Base-by-base conservation (phyloP, 2,888 invertebrate genomes). In the Trichogramma evanescens region DNA sequence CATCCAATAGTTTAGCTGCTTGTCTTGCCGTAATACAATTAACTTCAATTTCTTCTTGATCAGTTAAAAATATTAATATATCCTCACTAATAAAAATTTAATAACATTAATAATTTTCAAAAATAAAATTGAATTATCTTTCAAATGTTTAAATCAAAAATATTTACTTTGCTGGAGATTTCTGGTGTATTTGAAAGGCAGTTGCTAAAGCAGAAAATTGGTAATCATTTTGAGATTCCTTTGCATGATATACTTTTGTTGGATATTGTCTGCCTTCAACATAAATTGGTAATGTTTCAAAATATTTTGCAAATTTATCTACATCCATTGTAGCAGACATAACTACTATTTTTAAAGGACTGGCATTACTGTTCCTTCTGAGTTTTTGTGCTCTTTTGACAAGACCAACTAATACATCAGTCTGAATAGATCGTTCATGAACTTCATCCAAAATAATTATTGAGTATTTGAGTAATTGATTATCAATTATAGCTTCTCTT, bases 301-400 rank as follows among this genome's bases (percentile, higher is more conserved):
- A 98, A 77, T 95, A 99, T 64, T 85, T 82, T 44, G 89, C 87
- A 78, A 98, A 96, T 71, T 92, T 89, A 77, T 94, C 93, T 6
- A 94, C 93, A 79, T 96, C 93, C 93, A 96, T 95, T 9, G 96
- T 96, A 0, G 96, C 96, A 0, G 95, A 96, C 88, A 95, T 95
- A 53, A 95, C 82, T 44, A 96, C 84, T 38, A 93, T 80, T 81
- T 91, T 93, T 8, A 93, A 74, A 1, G 84, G 83, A 51, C 80
- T 72, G 54, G 83, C 66, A 62, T 84, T 84, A 68, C 82, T 82
- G 48, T 82, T 81, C 71, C 79, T 82, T 59, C 95, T 82, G 66
- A 86, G 82, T 69, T 83, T 85, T 73, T 95, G 95, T 0, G 95
- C 94, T 66, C 86, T 81, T 77, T 94, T 93, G 0, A 95, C 90